Evolutionary conservation across 2,797 vertebrate species (phyloP), one percentile per base, ranked within the genome.

Genomic region (Phaenicophaeus curvirostris): DNA sequence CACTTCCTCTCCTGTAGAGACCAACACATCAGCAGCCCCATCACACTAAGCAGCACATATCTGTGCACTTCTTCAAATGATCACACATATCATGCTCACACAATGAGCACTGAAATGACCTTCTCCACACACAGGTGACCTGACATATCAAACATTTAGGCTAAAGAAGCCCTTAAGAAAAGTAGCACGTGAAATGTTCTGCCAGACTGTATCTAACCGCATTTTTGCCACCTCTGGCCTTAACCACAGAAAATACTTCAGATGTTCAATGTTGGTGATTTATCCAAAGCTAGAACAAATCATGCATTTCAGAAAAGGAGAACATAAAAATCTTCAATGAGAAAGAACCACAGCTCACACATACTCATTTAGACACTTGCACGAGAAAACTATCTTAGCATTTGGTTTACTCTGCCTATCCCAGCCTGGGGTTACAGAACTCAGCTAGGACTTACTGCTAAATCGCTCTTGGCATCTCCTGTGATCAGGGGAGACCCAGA

Each of bases 21-120:
- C 50, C 53, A 71, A 39, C 9, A 25, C 1, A 7, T 2, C 33
- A 19, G 73, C 37, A 24, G 51, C 27, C 2, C 44, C 82, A 25
- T 16, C 59, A 31, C n/a, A 15, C 24, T 28, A 74, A 30, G 41
- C 5, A 4, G 76, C 72, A 42, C 0, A 0, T 7, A 15, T 30
- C 30, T 13, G 5, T 14, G 23, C 0, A 0, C n/a, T 62, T 35
- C 67, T 50, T 51, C 30, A 51, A 9, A 1, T 4, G 8, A 25
- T 37, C 63, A 87, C 31, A 54, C 14, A 21, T 13, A n/a, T 2
- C 23, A 30, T 2, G 11, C 25, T 78, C 19, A 42, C 42, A 37
- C 37, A 44, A 4, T 0, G 9, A 80, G 73, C 55, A 57, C 31
- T 1, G 0, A 33, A 61, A 61, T 28, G 0, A 42, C 33, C 13